Evolutionary conservation across 2,113 vertebrate genomes (phyloP), one percentile per base, ranked within the genome.

Genomic region (Etheostoma cragini): DNA sequence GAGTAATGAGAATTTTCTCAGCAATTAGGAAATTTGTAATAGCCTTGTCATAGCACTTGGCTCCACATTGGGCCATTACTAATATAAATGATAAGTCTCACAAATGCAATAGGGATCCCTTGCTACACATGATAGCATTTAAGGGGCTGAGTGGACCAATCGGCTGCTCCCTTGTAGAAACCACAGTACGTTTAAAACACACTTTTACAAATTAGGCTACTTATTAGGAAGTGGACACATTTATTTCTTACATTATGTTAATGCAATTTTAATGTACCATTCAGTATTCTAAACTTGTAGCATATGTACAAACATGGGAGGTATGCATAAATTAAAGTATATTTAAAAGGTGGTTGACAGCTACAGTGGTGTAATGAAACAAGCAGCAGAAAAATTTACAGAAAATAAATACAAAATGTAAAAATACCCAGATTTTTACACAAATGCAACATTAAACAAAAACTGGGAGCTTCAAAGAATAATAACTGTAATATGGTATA

Each of bases 51-150:
- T 61, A 76, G 73, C n/a, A 52, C 67, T 78, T 35, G 54, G 35
- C 74, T 77, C 76, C 65, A 63, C 74, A 65, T 52, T 46, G 52
- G 72, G 16, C 21, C 78, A 75, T 82, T 80, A 82, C 87, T 87
- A 82, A 76, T 66, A 60, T 61, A 26, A 26, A 26, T 78, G 72
- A 78, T 86, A 78, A 78, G 76, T 85, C 57, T 74, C 73, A 85
- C 62, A 70, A 74, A 77, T 50, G 33, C 71, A 79, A 50, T 38
- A 78, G 42, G 58, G 65, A 81, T 84, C 56, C 52, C 57, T 21
- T 35, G 67, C 14, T 72, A 22, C 70, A 73, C 74, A 69, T 74
- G 56, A 82, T 24, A 53, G 75, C 78, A 72, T 80, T 76, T 54
- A 57, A 13, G 54, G 42, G 66, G 83, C 67, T 45, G 22, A 17